phyloP scores from a whole-genome alignment of 1,140 invertebrate species.

The Drosophila parabipectinata region DNA sequence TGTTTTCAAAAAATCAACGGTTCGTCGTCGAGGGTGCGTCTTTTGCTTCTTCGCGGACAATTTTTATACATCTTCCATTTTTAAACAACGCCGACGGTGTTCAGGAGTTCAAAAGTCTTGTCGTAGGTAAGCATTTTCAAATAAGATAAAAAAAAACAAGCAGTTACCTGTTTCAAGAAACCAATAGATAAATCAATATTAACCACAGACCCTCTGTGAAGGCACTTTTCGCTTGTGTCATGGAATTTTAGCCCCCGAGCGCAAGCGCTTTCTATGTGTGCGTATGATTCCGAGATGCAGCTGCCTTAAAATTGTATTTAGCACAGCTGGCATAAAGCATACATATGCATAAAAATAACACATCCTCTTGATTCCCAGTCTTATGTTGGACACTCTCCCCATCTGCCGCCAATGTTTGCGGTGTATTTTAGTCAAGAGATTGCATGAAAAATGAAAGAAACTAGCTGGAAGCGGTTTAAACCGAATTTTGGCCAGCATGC shows the following conservation, averaged over 20 bases:
- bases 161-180: too few relatives aligned
- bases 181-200: constrained; percentile 30
- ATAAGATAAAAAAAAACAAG: background rate
- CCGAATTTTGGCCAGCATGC: constrained; percentile 45
- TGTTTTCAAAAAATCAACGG: constrained; percentile 24
- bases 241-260: constrained; percentile 53
- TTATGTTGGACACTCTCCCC: constrained; percentile 13
- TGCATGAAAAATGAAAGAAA: constrained; percentile 46
- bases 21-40: constrained; percentile 30
- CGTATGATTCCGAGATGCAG: constrained; percentile 34
- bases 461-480: constrained; percentile 70
- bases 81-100: background rate
- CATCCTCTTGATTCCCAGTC: constrained; percentile 46
- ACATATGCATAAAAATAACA: constrained; percentile 64
- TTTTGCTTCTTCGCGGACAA: constrained; percentile 2
- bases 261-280: constrained; percentile 42
- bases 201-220: constrained; percentile 1
- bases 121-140: constrained; percentile 18
- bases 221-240: constrained; percentile 36
- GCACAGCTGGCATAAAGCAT: constrained; percentile 46
- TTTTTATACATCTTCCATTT: constrained; percentile 9
- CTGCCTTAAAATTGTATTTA: constrained; percentile 61
- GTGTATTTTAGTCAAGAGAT: constrained; percentile 31
- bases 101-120: background rate
- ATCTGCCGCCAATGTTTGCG: constrained; percentile 47